A percentile compares a stretch with the other conserved stretches of the same genome.
phyloP scores from a whole-genome alignment of 2,888 invertebrate genomes.

The Lagria hirta region DNA sequence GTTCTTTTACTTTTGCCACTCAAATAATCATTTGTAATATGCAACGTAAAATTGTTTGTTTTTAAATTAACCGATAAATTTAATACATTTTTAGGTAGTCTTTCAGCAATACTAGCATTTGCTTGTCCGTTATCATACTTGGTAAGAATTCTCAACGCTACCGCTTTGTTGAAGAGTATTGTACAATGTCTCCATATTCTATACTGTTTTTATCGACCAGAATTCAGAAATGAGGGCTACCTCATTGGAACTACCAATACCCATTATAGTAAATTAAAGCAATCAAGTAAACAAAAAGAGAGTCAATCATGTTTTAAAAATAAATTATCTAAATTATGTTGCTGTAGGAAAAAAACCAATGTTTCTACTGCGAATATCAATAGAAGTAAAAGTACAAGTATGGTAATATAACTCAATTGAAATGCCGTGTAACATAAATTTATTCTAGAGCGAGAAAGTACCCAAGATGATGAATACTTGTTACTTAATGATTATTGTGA shows the following conservation, averaged over 20 bases:
- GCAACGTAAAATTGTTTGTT: slow-evolving; percentile 1
- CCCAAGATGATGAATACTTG: slow-evolving; percentile 59
- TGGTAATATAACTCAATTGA: slow-evolving; percentile 8
- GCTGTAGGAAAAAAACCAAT: slow-evolving; percentile 16
- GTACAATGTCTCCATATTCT: slow-evolving; percentile 45
- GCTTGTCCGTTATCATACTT: slow-evolving; percentile 65
- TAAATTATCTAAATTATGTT: slow-evolving; percentile 3
- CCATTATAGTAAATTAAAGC: slow-evolving; percentile 47
- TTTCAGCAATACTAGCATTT: slow-evolving; percentile 65
- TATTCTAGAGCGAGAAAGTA: slow-evolving; percentile 8
- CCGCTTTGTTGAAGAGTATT: slow-evolving; percentile 55
- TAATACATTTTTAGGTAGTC: slow-evolving; percentile 54
- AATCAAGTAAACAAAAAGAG: slow-evolving; percentile 22
- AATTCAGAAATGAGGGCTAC: slow-evolving; percentile 57
- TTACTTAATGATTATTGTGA: slow-evolving; percentile 59
- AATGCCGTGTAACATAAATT: slow-evolving; percentile 14
- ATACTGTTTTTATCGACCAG: slow-evolving; percentile 61
- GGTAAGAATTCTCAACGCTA: slow-evolving; percentile 62
- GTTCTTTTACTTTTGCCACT: no score
- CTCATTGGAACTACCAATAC: no score
- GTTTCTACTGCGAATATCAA: slow-evolving; percentile 4
- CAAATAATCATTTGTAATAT: neutral
- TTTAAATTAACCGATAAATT: slow-evolving; percentile 4
- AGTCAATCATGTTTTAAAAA: no score
- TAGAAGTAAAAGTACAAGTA: slow-evolving; percentile 12